These are phyloP conservation scores for Calcarius lapponicus DNA, from an alignment of 2,797 vertebrate species.

Conservation along the genomic window DNA sequence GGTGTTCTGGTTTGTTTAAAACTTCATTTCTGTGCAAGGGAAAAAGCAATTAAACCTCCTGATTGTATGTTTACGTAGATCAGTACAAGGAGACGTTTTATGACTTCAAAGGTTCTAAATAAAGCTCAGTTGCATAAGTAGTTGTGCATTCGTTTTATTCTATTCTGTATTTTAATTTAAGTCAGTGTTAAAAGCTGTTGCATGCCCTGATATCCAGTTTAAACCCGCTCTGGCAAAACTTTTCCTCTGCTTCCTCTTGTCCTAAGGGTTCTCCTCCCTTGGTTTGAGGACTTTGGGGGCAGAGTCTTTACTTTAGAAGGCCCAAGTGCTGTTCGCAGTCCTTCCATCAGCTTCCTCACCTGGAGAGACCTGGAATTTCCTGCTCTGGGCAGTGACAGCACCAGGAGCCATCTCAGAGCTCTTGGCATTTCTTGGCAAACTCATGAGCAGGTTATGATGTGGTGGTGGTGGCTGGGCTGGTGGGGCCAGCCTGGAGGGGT, in stretches of 20 bases:
- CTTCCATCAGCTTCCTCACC: neutral
- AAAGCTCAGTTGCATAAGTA: conserved; percentile 54
- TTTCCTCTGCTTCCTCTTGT: neutral
- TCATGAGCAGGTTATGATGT: neutral
- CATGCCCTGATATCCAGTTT: neutral
- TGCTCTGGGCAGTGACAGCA: neutral
- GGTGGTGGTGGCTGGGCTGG: neutral
- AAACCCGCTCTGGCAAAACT: neutral
- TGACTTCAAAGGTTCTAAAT: conserved; percentile 69
- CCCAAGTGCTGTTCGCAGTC: neutral
- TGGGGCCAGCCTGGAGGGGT: neutral
- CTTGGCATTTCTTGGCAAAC: neutral
- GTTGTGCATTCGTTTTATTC: neutral
- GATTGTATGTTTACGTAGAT: conserved; percentile 49
- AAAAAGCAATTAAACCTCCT: conserved; percentile 38
- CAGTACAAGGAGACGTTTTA: conserved; percentile 56
- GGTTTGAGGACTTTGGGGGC: neutral
- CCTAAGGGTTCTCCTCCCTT: neutral
- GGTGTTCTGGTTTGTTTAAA: conserved; percentile 48
- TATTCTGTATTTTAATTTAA: neutral
- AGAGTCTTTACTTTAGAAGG: neutral
- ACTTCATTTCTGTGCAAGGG: conserved; percentile 37
- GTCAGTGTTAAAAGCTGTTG: neutral
- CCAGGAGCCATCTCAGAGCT: neutral
- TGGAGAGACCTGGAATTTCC: neutral